Percentiles rank a stretch among this genome's conserved stretches.
Conservation (phyloP, 2,113 vertebrate genomes). For the Takifugu bimaculatus region DNA sequence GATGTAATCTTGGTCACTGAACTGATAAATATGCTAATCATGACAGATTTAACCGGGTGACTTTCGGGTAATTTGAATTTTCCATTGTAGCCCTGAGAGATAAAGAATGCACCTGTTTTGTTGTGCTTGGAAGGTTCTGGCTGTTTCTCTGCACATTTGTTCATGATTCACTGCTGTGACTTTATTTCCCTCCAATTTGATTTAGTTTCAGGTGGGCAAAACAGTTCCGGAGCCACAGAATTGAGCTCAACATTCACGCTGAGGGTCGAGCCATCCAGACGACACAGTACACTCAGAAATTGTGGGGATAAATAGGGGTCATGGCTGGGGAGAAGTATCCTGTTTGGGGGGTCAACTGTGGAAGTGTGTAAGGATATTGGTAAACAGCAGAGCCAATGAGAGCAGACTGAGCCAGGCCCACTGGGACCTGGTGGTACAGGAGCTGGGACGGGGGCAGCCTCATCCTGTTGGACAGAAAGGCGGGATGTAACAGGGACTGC, state of each 20-base stretch:
- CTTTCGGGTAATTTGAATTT: not conserved
- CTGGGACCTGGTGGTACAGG: constrained; percentile 57
- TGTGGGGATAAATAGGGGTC: constrained; percentile 61
- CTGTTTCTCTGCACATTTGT: no score
- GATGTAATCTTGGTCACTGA: no score
- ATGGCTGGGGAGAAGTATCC: constrained; percentile 63
- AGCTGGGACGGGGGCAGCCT: constrained; percentile 61
- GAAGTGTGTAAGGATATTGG: constrained; percentile 60
- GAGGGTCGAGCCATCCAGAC: no score
- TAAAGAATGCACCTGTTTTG: not conserved
- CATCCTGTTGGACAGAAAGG: constrained; percentile 56
- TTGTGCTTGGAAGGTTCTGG: not conserved
- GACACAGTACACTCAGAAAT: constrained; percentile 46
- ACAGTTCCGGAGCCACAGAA: no score
- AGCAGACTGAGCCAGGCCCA: constrained; percentile 45
- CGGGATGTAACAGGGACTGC: constrained; percentile 38
- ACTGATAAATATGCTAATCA: no score
- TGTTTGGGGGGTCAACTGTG: constrained; percentile 54
- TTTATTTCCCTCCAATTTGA: no score
- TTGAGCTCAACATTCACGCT: no score
- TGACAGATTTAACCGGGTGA: no score
- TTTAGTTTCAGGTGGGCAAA: not conserved
- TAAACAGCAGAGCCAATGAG: constrained; percentile 57
- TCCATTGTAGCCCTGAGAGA: not conserved
- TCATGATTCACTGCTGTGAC: no score